Evolutionary conservation across 2,113 vertebrate genomes (phyloP).

Genomic region (Proterorhinus semilunaris): DNA sequence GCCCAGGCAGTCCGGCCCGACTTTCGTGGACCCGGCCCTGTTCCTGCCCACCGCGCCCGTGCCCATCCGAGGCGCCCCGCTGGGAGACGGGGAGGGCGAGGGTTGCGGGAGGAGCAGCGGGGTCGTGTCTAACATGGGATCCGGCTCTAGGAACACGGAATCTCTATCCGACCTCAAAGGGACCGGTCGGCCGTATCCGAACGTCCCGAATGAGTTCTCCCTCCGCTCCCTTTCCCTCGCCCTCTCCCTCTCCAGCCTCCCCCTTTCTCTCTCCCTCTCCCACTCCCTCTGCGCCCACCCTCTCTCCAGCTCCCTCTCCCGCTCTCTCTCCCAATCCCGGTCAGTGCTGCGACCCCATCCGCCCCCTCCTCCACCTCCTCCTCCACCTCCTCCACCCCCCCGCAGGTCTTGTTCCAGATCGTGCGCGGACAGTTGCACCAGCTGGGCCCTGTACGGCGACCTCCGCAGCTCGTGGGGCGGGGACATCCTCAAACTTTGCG

Average conservation of each 20-base stretch:
- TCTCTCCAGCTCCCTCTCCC: constrained; percentile 66
- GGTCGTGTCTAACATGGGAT: constrained; percentile 71
- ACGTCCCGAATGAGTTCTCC: constrained; percentile 65
- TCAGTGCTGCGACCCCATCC: constrained; percentile 18
- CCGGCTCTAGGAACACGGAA: constrained; percentile 67
- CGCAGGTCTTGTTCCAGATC: constrained; percentile 72
- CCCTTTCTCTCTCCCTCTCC: constrained; percentile 65
- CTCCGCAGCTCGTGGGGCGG: constrained; percentile 63
- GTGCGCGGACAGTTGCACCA: constrained; percentile 74
- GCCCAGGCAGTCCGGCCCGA: constrained; percentile 43
- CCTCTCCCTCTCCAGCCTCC: constrained; percentile 65
- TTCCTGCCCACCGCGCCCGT: constrained; percentile 64
- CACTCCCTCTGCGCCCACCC: constrained; percentile 70
- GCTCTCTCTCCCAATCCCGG: constrained; percentile 59
- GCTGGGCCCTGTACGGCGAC: constrained; percentile 57
- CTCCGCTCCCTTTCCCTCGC: constrained; percentile 63
- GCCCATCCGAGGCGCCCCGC: constrained; percentile 67
- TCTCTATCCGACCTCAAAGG: constrained; percentile 64
- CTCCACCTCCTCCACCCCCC: constrained; percentile 57
- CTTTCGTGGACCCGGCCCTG: constrained; percentile 57
- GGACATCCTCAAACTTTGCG: constrained; percentile 71
- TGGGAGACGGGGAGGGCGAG: constrained; percentile 64
- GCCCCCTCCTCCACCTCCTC: background rate
- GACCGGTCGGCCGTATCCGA: constrained; percentile 61
- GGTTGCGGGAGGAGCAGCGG: constrained; percentile 68